phyloP scores from a whole-genome alignment of 2,797 vertebrate species.

The Nothura maculosa region DNA sequence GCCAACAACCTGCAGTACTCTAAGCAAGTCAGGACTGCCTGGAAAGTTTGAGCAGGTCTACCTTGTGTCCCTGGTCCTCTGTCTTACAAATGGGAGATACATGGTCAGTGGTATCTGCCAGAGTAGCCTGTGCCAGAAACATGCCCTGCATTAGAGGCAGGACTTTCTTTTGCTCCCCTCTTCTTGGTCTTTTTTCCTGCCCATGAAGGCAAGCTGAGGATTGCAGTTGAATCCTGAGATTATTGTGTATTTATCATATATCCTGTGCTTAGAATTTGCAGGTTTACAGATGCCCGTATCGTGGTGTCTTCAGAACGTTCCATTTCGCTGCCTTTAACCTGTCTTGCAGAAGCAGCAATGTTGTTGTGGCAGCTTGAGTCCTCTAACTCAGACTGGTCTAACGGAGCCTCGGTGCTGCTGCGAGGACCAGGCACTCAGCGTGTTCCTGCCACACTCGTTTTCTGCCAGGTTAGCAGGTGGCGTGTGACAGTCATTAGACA shows the following conservation, averaged over 20 bases:
- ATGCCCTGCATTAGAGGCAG: neutral
- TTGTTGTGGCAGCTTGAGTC: neutral
- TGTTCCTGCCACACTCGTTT: neutral
- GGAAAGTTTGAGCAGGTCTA: neutral
- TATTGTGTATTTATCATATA: neutral
- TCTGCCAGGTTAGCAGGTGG: conserved; percentile 16
- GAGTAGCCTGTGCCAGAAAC: neutral
- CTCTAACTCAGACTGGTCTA: neutral
- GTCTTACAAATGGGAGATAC: neutral
- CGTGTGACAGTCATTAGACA: neutral
- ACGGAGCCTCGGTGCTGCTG: accelerated
- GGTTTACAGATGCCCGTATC: neutral
- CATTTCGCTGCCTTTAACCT: neutral
- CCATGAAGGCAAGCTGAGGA: neutral
- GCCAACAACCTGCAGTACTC: neutral
- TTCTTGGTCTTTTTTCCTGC: neutral
- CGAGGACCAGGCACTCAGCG: neutral
- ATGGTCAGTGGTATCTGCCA: neutral
- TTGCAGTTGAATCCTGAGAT: neutral
- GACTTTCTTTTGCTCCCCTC: neutral
- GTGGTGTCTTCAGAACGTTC: neutral
- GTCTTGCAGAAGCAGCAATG: neutral
- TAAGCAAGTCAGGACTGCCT: neutral
- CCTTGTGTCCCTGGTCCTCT: neutral
- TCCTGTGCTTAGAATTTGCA: neutral